Evolutionary conservation across 2,113 vertebrate species (phyloP), one percentile per base, ranked within the genome.

Genomic region (Eira barbara): DNA sequence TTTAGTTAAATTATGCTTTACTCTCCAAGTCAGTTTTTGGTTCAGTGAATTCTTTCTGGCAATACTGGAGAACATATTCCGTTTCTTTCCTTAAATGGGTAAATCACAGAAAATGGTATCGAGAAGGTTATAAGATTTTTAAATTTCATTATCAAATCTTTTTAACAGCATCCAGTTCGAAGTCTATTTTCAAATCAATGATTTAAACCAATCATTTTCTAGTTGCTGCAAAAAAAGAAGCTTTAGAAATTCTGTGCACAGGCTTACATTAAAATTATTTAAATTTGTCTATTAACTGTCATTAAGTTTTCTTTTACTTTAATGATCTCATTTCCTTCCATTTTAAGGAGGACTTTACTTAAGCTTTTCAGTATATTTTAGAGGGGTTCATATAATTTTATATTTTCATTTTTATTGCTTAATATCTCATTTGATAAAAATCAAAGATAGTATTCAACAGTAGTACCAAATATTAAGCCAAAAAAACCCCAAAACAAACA

Each of bases 231-330:
- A 74, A 90, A 91, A 91, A 34, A n/a, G 63, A 80, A 96, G 49
- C 57, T 87, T 55, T 73, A 81, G 74, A 91, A 96, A 74, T 96
- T 91, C 74, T 67, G 31, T 87, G 27, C 74, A 7, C 7, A 81
- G 91, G 36, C 20, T 87, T 91, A 23, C 39, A 59, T 87, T 87
- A 76, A 94, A 87, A 82, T 96, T 57, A 81, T 49, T 59, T 94
- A 81, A 76, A 76, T 36, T n/a, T 74, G 7, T 86, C 36, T 74
- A 21, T 76, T 87, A 82, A 65, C 45, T 80, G 81, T 57, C 36
- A 74, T 82, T 94, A 91, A 81, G 47, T 39, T 86, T 74, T 94
- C 57, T 91, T 67, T 91, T 74, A 73, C 42, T 63, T 91, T 15
- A 49, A n/a, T 61, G 47, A 87, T 67, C 34, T 81, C 27, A 80